Percentiles rank a stretch among this genome's conserved stretches.
Evolutionary conservation across 2,113 vertebrate genomes (phyloP).

Genomic region (Setophaga kirtlandii): DNA sequence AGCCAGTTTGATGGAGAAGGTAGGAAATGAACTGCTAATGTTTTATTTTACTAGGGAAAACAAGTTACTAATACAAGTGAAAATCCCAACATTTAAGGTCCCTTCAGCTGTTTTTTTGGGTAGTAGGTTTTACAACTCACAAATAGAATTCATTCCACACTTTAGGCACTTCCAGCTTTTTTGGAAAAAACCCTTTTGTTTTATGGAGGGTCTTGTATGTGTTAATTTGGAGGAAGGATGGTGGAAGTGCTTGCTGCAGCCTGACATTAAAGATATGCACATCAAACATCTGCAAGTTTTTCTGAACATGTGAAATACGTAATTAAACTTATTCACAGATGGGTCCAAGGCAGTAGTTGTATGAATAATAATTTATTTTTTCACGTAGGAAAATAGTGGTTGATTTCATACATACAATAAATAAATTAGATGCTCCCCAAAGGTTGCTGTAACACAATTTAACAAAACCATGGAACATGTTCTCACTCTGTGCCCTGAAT

Average conservation of each 20-base stretch:
- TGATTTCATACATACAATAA: constrained; percentile 11
- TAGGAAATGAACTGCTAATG: constrained; percentile 22
- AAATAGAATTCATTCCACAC: background rate
- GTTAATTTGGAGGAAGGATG: background rate
- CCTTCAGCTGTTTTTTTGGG: background rate
- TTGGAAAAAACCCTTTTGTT: background rate
- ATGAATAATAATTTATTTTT: constrained; percentile 3
- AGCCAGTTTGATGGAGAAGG: constrained; percentile 55
- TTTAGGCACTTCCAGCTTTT: background rate
- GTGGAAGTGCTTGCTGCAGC: background rate
- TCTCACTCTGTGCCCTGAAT: constrained; percentile 44
- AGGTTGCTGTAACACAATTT: constrained; percentile 17
- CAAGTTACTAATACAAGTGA: background rate
- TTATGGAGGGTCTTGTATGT: background rate
- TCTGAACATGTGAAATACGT: background rate
- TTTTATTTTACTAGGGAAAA: background rate
- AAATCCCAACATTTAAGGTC: background rate
- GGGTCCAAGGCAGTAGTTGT: background rate
- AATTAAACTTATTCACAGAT: constrained; percentile 6
- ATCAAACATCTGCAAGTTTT: background rate
- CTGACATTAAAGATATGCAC: background rate
- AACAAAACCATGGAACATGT: constrained; percentile 19
- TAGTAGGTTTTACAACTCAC: background rate
- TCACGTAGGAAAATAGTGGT: background rate
- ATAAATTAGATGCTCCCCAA: constrained; percentile 16